Evolutionary conservation across 2,888 invertebrate genomes (phyloP), one percentile per base, ranked within the genome.

Genomic region (Mesorhabditis sp.): DNA sequence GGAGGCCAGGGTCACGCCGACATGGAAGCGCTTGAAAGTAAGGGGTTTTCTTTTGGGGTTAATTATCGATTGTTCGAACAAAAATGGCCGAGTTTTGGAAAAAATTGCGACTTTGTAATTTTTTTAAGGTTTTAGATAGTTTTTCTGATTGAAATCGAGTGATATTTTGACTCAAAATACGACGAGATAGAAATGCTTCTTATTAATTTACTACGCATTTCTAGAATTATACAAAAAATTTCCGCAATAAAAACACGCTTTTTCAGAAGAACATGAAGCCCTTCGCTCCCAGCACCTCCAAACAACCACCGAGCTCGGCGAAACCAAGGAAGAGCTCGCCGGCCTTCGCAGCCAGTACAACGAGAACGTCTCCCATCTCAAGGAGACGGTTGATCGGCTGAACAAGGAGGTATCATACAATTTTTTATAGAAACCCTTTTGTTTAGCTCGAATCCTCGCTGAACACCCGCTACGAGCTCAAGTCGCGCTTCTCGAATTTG

Each of bases 61-160:
- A 45, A 66, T 5, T 45, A 70, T 64, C 70, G 71, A 69, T 15
- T 69, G 28, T 68, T 74, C 1, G 67, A 74, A 43, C 61, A 74
- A 64, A 65, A 74, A 43, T 65, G 72, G 28, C 28, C 28, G 28
- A 28, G 28, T 28, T 28, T 28, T 28, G 28, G 28, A 28, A 28
- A 28, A 28, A 28, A 28, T 28, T 28, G 28, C 28, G 28, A 28
- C 28, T 28, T 28, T 28, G 28, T 28, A 28, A 28, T 28, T 28
- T 28, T 28, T 28, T 28, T 28, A 28, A 28, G 28, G 28, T 28
- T 28, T 28, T 28, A 28, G 28, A 28, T 28, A 28, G 28, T 28
- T 28, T 28, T 28, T 28, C 28, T 28, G 28, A 28, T 28, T 28
- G 28, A 28, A 28, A 28, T 28, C 28, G 28, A 28, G 28, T 28